Conservation (phyloP, 2,888 invertebrate species). For the Limnephilus auricula region DNA sequence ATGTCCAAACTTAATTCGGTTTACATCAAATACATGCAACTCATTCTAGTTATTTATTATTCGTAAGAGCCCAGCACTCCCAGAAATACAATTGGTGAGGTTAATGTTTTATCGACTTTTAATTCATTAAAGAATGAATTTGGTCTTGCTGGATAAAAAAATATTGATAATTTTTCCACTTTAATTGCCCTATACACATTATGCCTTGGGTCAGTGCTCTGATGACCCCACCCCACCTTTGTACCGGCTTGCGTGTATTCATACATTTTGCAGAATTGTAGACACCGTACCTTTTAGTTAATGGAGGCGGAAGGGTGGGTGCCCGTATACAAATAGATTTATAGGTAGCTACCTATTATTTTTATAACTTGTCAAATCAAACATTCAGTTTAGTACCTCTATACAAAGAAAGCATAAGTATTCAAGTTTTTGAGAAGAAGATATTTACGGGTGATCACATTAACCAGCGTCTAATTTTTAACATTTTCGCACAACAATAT, state of each 20-base stretch:
- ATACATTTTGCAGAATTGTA: neutral
- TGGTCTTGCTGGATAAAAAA: neutral
- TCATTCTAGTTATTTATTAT: no score
- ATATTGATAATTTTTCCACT: neutral
- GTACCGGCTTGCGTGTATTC: neutral
- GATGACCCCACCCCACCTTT: neutral
- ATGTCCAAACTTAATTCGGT: no score
- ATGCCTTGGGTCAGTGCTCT: neutral
- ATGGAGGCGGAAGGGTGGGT: neutral
- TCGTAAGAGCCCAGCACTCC: no score
- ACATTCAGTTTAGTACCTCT: no score
- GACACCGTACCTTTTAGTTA: neutral
- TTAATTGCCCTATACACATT: neutral
- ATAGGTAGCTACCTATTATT: neutral
- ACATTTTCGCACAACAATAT: no score
- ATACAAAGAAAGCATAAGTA: no score
- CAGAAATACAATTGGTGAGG: no score
- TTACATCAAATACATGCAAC: no score
- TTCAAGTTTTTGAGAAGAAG: no score
- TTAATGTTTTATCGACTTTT: no score
- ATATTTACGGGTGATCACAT: no score
- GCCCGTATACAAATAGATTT: neutral
- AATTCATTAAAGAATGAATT: neutral
- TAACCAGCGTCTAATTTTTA: no score
- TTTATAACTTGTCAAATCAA: neutral